These are phyloP conservation scores for Microplitis manilae DNA, from an alignment of 2,888 invertebrate species.

Conservation along the genomic window DNA sequence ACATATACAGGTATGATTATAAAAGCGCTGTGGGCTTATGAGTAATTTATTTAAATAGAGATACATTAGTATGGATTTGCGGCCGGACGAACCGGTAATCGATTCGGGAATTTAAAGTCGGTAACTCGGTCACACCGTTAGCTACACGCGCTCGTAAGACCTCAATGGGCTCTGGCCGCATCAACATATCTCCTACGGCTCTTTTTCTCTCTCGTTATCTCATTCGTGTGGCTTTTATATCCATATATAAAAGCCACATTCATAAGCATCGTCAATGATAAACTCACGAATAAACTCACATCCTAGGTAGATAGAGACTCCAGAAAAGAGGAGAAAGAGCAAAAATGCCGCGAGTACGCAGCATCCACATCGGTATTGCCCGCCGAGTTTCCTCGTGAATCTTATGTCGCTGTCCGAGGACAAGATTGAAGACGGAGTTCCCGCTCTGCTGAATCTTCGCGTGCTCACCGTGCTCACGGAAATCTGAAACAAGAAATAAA, in stretches of 20 bases:
- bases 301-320: conserved; percentile 78
- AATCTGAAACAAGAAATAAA: conserved; percentile 70
- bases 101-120: conserved; percentile 43
- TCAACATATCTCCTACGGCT: conserved; percentile 42
- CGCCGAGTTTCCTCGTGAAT: conserved; percentile 88
- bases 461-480: conserved; percentile 73
- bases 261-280: background rate
- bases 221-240: conserved; percentile 37
- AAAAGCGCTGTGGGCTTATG: background rate
- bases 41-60: background rate
- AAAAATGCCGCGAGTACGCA: conserved; percentile 89
- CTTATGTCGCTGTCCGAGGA: conserved; percentile 92
- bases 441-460: conserved; percentile 73
- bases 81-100: conserved; percentile 41
- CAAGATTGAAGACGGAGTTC: conserved; percentile 83
- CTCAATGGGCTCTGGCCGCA: conserved; percentile 62
- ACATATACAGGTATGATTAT: background rate
- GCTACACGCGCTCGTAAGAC: conserved; percentile 58
- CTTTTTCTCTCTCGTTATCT: conserved; percentile 42
- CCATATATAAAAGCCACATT: background rate
- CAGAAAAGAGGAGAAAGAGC: conserved; percentile 82
- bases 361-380: conserved; percentile 90
- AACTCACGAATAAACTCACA: conserved; percentile 73
- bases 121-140: conserved; percentile 66
- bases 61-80: conserved; percentile 23